These are phyloP conservation scores for Andricus quercusramuli DNA, from an alignment of 2,888 invertebrate genomes.

Conservation along the genomic window DNA sequence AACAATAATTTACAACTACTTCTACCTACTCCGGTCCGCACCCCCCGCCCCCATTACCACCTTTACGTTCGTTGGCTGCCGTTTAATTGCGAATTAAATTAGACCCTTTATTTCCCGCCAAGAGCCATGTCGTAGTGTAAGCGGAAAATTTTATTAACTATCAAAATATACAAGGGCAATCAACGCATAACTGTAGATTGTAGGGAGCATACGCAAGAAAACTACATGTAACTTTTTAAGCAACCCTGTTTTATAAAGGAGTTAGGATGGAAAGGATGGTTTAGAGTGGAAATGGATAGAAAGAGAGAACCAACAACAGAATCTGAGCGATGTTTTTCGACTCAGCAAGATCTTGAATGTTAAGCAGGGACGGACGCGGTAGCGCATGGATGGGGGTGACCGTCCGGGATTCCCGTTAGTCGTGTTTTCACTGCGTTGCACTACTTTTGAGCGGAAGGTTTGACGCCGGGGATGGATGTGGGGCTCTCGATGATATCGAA, in stretches of 20 bases:
- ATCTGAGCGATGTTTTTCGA: too few species aligned
- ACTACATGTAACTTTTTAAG: not conserved
- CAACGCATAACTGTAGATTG: not conserved
- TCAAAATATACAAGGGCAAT: not conserved
- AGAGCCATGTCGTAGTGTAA: conserved; percentile 49
- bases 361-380: too few species aligned
- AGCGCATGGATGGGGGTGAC: too few species aligned
- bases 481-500: too few species aligned
- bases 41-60: conserved; percentile 29
- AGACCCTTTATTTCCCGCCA: conserved; percentile 55
- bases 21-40: conserved; percentile 40
- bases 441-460: too few species aligned
- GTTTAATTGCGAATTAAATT: conserved; percentile 70
- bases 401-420: too few species aligned
- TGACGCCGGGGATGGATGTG: too few species aligned
- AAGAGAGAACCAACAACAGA: too few species aligned
- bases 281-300: too few species aligned
- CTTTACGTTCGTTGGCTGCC: conserved; percentile 63
- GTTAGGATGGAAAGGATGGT: too few species aligned
- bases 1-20: conserved; percentile 72
- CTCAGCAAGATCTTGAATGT: too few species aligned
- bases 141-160: conserved; percentile 30
- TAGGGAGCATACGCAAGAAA: not conserved
- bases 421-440: too few species aligned
- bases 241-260: not conserved